Base-by-base conservation (phyloP, 2,888 invertebrate genomes). In the Drosophila rubida region DNA sequence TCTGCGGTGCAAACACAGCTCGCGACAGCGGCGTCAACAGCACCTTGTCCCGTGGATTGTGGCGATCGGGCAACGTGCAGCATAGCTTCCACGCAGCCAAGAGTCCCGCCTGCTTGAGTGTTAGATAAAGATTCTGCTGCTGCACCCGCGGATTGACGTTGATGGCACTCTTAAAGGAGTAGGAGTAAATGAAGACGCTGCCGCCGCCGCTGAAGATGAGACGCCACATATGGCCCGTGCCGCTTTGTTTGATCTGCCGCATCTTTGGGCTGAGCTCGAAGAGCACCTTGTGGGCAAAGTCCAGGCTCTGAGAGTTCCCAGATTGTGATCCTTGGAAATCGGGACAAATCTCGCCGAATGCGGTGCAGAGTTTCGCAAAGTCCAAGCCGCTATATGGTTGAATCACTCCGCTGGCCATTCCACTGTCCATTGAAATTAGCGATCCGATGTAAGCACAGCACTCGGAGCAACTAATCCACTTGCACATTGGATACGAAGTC, bases 21-120 rank as follows among this genome's bases (percentile, higher is more conserved):
- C 78, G 60, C 9, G 84, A 71, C 8, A 84, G 48, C 2, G 85
- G 87, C 0, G 81, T 84, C 53, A 84, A 35, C 22, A 80, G 42
- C 16, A 80, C 48, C 46, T 65, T 71, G 1, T 87, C 45, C 4
- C 53, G 42, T 4, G 58, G 67, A 25, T 61, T 32, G 3, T 75
- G 58, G 1, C 27, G 9, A 0, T 22, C 23, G 4, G 69, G 64
- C 48, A 78, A 2, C 16, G 48, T 0, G 2, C 37, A 46, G 35
- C 85, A 81, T 0, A 71, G 9, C 11, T 67, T 71, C 25, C 19
- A 44, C 13, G 35, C 74, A 0, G 84, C 81, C 22, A 83, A 35
- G 2, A 86, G 63, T 4, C 84, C 65, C 1, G 84, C 84, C 55
- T 83, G 79, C 37, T 78, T 78, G 4, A 78, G 41, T 0, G 72